These are phyloP conservation scores for Allygus modestus DNA, from an alignment of 2,888 invertebrate species.

Conservation along the genomic window DNA sequence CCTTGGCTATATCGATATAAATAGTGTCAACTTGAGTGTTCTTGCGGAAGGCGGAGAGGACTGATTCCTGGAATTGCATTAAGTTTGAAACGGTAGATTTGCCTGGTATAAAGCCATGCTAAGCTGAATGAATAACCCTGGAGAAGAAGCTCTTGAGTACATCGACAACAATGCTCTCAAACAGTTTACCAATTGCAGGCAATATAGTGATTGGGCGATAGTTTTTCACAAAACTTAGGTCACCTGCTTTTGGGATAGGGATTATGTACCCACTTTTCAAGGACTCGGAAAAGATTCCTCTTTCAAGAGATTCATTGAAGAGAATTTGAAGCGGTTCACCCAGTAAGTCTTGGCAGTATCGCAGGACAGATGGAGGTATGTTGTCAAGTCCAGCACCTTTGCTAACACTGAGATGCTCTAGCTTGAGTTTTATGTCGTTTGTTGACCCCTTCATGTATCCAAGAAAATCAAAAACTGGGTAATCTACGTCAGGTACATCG, in stretches of 20 bases:
- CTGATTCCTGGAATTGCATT: slow-evolving; percentile 19
- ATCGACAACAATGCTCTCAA: not conserved
- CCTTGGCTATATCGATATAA: slow-evolving; percentile 25
- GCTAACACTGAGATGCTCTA: not conserved
- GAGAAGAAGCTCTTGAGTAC: not conserved
- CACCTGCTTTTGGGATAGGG: slow-evolving; percentile 22
- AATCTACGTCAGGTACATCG: not conserved
- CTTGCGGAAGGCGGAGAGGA: not conserved
- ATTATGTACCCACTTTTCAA: slow-evolving; percentile 11
- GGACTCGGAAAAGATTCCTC: not conserved
- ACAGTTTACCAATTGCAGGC: not conserved
- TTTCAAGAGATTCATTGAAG: not conserved
- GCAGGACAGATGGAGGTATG: not conserved
- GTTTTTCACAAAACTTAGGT: slow-evolving; percentile 12
- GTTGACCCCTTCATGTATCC: not conserved
- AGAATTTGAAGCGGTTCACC: not conserved
- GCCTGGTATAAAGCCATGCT: slow-evolving; percentile 24
- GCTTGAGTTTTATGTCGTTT: not conserved
- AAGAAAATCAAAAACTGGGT: not conserved
- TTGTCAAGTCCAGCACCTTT: not conserved
- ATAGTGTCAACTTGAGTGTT: slow-evolving; percentile 3
- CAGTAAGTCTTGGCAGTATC: not conserved
- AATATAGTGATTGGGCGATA: not conserved
- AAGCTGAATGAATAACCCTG: not conserved
- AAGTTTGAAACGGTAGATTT: slow-evolving; percentile 8